phyloP scores from a whole-genome alignment of 2,113 vertebrate genomes.

The Zeus faber region DNA sequence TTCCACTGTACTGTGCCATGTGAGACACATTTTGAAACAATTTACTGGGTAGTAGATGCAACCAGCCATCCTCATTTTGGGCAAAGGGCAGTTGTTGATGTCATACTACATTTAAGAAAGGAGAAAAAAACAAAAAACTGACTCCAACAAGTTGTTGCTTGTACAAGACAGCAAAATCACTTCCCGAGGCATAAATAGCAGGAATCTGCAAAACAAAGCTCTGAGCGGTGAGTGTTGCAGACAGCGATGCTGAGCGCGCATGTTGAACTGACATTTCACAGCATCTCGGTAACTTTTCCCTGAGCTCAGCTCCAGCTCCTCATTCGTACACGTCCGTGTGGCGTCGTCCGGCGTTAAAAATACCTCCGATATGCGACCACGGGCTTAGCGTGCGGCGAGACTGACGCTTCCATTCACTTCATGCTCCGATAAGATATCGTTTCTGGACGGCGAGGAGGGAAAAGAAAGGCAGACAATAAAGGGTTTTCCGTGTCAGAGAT shows the following conservation, averaged over 20 bases:
- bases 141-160: neutral
- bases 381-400: slow-evolving; percentile 1
- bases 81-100: neutral
- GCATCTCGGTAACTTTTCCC: neutral
- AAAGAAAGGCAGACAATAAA: neutral
- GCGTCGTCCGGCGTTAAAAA: slow-evolving; percentile 20
- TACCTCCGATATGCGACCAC: neutral
- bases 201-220: too few species aligned
- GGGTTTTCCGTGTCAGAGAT: slow-evolving; percentile 6
- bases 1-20: slow-evolving; percentile 30
- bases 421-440: slow-evolving; percentile 11
- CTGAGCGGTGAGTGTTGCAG: too few species aligned
- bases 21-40: slow-evolving; percentile 38
- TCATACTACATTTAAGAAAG: slow-evolving; percentile 5
- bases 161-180: neutral
- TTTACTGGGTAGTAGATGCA: slow-evolving; percentile 18
- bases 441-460: slow-evolving; percentile 8
- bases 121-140: neutral
- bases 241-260: neutral
- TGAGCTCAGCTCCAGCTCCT: neutral
- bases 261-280: slow-evolving; percentile 5
- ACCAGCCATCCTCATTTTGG: neutral
- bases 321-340: neutral
- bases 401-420: neutral
- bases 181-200: too few species aligned